Base-by-base conservation (phyloP, 2,797 vertebrate species). In the Tragelaphus eurycerus region DNA sequence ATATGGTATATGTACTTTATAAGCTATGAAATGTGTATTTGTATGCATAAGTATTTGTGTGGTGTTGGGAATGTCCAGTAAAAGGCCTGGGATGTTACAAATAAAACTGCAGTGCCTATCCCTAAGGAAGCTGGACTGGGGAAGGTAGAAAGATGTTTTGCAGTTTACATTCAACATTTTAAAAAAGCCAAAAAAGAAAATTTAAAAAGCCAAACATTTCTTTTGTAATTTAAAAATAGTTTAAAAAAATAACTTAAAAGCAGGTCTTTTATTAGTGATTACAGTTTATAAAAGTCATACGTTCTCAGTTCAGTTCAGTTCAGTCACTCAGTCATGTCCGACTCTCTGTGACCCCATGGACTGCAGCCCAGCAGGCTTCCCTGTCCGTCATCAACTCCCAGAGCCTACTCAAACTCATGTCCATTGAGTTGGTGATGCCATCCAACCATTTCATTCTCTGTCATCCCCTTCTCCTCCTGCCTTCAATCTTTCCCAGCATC, bases 211-310 rank as follows among this genome's bases (percentile, higher is more conserved):
- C 9, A 55, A 4, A 13, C 27, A 85, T 79, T 85, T 87, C 55
- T 94, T 92, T 95, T 88, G 50, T 64, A 94, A 94, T 92, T 74
- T n/a, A 78, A 96, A 52, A 92, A 52, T 46, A 1, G 7, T 71
- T 96, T 59, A 23, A 15, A 43, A 86, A 78, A 83, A 79, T 55
- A 93, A 52, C 19, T 81, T 91, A 81, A 89, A 89, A 86, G 23
- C 60, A 76, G 7, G 12, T 54, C 79, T 78, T 87, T 91, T 95
- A 92, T 91, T 95, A 92, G 43, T 94, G 54, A 76, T 89, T 48
- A 71, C 10, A 87, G 15, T 88, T 83, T 90, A 59, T 2, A n/a
- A n/a, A 96, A 95, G 43, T 79, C 54, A 25, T 52, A 90, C 6
- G 21, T 54, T 90, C 48, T 88, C 83, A 62, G 34, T 92, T 62